Base-by-base conservation (phyloP, 2,113 vertebrate species). In the Erythrocercus mccallii region DNA sequence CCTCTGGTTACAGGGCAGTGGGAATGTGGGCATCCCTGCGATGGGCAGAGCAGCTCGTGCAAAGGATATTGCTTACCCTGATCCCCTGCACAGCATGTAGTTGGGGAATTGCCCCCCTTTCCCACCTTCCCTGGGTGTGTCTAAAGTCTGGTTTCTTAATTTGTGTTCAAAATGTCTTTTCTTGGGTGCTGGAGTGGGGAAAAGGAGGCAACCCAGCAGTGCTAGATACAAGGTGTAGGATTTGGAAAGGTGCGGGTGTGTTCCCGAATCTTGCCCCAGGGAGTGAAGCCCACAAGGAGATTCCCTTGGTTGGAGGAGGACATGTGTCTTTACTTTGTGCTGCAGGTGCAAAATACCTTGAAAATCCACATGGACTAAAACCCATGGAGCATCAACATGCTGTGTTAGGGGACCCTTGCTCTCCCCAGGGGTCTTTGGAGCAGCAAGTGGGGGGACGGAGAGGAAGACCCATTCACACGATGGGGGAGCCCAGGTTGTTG, bases 391-490 rank as follows among this genome's bases (percentile, higher is more conserved):
- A 47, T 56, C 27, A 9, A 4, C 1, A 1, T 0, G 0, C 1
- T 9, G 17, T 1, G 0, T 58, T 28, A 64, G 57, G 44, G 30
- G 23, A 38, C 44, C 8, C 15, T 15, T 56, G 30, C 19, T 69
- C 15, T 80, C 17, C 47, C 23, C 1, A 2, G 40, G 23, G 33
- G n/a, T 18, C 18, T 88, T 50, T 56, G 51, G 65, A 79, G 74
- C 35, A 53, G 50, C 30, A 57, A 61, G 45, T 19, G 12, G 1
- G 0, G 4, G 13, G 33, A 31, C 19, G 44, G 33, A 71, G 42
- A 57, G 15, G 15, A 14, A 15, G 15, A n/a, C 2, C 3, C 15
- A 8, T 8, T 6, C 2, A 1, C 0, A 0, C 23, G 47, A 30
- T 25, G 44, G 51, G 53, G 21, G 17, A 53, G 28, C 20, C 60